Conservation (phyloP, 1,140 invertebrate genomes). For the Diprion similis region DNA sequence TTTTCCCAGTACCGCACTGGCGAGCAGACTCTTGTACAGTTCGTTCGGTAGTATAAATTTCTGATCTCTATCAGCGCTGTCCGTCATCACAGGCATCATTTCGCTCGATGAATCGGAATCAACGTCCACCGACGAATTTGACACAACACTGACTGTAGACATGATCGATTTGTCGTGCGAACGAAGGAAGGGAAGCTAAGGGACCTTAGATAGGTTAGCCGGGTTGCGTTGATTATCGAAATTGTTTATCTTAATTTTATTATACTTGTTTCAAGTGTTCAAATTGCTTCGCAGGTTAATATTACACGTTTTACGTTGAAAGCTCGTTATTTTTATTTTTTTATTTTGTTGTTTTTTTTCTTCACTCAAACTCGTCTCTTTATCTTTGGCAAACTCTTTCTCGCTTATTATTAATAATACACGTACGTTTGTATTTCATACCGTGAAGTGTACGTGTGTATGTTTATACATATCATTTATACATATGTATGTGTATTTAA, state of each 20-base stretch:
- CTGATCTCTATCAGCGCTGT: constrained; percentile 40
- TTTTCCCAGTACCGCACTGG: constrained; percentile 69
- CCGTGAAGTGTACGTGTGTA: neutral
- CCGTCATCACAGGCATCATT: constrained; percentile 9
- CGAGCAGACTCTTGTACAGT: constrained; percentile 78
- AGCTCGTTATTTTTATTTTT: too few relatives aligned
- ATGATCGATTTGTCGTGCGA: constrained; percentile 34
- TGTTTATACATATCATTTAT: neutral
- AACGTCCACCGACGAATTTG: constrained; percentile 59
- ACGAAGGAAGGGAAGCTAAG: constrained; percentile 15
- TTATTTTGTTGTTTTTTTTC: too few relatives aligned
- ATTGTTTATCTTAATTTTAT: neutral
- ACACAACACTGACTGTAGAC: constrained; percentile 58
- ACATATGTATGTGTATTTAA: constrained; percentile 33
- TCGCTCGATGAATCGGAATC: constrained; percentile 59
- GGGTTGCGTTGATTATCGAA: neutral
- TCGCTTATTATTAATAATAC: neutral
- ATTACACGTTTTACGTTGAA: too few relatives aligned
- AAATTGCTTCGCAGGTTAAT: too few relatives aligned
- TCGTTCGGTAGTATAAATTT: constrained; percentile 75
- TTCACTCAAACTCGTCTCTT: too few relatives aligned
- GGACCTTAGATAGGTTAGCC: neutral
- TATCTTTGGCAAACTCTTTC: too few relatives aligned
- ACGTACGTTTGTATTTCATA: neutral
- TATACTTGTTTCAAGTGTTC: too few relatives aligned